Conservation (phyloP, 1,140 invertebrate genomes). For the Procambarus clarkii region DNA sequence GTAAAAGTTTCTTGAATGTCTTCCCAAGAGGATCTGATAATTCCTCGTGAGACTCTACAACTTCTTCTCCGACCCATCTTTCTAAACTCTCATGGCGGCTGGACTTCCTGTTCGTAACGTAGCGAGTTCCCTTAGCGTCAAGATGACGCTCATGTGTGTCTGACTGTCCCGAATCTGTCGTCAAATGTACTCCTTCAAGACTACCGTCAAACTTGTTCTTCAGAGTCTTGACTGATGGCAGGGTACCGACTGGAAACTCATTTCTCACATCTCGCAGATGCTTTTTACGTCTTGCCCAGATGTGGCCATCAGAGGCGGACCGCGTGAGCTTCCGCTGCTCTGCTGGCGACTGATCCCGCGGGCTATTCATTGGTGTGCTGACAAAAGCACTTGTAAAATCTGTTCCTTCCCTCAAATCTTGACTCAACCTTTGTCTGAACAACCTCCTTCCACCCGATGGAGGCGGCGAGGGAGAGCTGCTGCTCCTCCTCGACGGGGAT, state of each 20-base stretch:
- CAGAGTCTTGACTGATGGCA: constrained; percentile 48
- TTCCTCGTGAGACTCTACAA: neutral
- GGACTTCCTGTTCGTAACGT: neutral
- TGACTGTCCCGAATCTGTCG: neutral
- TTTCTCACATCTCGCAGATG: neutral
- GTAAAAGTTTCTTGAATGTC: neutral
- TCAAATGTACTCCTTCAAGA: neutral
- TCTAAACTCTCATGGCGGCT: neutral
- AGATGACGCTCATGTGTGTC: neutral
- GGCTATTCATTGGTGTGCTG: constrained; percentile 21
- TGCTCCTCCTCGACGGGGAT: neutral
- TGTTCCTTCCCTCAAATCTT: neutral
- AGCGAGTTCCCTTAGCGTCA: neutral
- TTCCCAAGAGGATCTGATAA: neutral
- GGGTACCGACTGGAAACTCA: constrained; percentile 27
- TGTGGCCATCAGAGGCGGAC: constrained; percentile 36
- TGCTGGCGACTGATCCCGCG: neutral
- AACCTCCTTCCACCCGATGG: neutral
- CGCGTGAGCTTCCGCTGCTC: neutral
- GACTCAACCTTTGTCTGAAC: neutral
- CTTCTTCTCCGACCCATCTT: neutral
- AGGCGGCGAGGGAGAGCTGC: constrained; percentile 13
- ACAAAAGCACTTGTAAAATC: neutral
- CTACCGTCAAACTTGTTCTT: constrained; percentile 36
- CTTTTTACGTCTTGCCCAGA: constrained; percentile 31